Evolutionary conservation across 2,797 vertebrate species (phyloP).

Genomic region (Macropodus opercularis): DNA sequence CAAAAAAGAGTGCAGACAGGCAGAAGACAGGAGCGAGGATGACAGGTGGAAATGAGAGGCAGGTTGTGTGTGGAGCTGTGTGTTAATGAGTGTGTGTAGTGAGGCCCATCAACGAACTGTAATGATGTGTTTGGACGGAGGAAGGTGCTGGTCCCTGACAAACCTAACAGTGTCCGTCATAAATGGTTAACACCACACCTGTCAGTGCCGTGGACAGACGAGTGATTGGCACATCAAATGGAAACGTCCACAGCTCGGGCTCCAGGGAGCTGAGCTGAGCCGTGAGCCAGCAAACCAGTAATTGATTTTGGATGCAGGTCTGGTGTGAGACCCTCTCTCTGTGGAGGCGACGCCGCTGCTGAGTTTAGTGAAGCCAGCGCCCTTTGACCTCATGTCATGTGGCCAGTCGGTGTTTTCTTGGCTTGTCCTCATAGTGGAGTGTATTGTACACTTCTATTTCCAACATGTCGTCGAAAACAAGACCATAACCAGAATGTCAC

Average conservation of each 20-base stretch:
- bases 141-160: background rate
- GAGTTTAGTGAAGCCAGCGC: constrained; percentile 41
- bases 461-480: too few relatives aligned
- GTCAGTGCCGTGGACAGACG: constrained; percentile 49
- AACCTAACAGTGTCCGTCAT: too few relatives aligned
- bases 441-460: too few relatives aligned
- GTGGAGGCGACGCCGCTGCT: constrained; percentile 16
- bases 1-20: constrained; percentile 14
- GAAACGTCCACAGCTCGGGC: constrained; percentile 51
- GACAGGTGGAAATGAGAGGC: constrained; percentile 23
- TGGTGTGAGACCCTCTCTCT: constrained; percentile 29
- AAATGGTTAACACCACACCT: constrained; percentile 28
- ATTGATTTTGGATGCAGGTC: constrained; percentile 68
- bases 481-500: too few relatives aligned
- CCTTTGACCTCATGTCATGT: constrained; percentile 57
- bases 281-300: constrained; percentile 34
- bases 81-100: constrained; percentile 29
- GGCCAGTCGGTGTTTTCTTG: too few relatives aligned
- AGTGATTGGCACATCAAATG: constrained; percentile 42
- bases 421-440: too few relatives aligned
- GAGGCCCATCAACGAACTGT: background rate
- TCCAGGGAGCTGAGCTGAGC: constrained; percentile 46
- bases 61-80: constrained; percentile 21
- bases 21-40: constrained; percentile 20
- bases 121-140: constrained; percentile 8